phyloP scores from a whole-genome alignment of 2,113 vertebrate species.

The Rostratula benghalensis region DNA sequence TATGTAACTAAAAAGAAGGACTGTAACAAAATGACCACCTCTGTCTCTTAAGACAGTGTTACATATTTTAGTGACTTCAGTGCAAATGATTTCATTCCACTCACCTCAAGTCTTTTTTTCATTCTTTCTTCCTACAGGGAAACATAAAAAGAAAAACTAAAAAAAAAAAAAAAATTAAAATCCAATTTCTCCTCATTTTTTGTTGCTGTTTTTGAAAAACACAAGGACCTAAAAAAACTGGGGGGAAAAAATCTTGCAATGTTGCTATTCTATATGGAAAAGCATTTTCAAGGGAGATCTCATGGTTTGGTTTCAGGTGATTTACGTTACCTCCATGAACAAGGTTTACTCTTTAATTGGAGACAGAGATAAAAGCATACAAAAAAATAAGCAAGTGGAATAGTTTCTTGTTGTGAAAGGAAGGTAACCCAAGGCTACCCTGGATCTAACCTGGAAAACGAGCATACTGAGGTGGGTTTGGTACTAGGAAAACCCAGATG shows the following conservation, averaged over 20 bases:
- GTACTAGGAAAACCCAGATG: background rate
- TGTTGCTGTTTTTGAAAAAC: background rate
- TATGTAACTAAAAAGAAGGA: background rate
- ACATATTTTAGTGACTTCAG: background rate
- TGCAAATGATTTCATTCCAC: background rate
- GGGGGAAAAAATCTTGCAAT: background rate
- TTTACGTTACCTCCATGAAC: background rate
- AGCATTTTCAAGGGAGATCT: background rate
- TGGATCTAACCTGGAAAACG: background rate
- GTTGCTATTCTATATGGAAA: background rate
- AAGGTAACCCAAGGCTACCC: background rate
- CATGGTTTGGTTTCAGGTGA: background rate
- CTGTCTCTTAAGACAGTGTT: background rate
- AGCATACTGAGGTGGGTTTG: background rate
- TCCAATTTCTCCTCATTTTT: background rate
- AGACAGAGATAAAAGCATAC: background rate
- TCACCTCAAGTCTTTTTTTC: background rate
- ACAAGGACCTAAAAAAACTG: background rate
- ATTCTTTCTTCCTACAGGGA: background rate
- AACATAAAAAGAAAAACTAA: background rate
- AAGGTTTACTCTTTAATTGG: background rate
- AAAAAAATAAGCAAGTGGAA: background rate
- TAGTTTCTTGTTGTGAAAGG: background rate
- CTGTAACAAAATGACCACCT: background rate
- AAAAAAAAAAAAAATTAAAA: background rate